Conservation (phyloP, 2,797 vertebrate genomes). For the Hephaestus fuliginosus region DNA sequence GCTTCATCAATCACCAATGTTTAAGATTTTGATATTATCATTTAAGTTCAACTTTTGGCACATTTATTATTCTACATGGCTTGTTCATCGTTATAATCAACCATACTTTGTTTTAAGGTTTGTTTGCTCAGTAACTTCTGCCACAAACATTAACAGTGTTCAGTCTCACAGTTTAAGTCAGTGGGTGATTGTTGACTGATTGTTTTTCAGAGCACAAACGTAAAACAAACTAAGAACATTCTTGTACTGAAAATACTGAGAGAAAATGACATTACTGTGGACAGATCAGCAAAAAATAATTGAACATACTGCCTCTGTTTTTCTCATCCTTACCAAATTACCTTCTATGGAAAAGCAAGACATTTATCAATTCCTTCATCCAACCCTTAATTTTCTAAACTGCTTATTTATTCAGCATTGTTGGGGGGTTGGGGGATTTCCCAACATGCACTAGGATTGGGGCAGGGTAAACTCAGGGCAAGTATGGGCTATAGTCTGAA, state of each 20-base stretch:
- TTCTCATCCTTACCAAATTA: background rate
- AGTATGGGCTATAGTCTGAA: background rate
- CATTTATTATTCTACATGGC: background rate
- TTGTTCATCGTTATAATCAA: background rate
- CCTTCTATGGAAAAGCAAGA: background rate
- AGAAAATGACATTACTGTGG: background rate
- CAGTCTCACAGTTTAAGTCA: background rate
- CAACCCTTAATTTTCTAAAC: background rate
- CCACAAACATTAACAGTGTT: background rate
- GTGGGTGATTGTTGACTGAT: background rate
- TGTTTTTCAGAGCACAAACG: background rate
- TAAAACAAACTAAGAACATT: background rate
- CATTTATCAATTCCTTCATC: background rate
- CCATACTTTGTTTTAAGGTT: background rate
- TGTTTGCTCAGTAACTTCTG: background rate
- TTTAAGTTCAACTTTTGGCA: background rate
- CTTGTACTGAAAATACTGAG: background rate
- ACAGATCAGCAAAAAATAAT: constrained; percentile 1
- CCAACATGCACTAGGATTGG: background rate
- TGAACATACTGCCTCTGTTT: background rate
- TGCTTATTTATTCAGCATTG: background rate
- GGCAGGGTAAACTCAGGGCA: background rate
- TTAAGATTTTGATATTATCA: too few species aligned
- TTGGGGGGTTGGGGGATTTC: background rate
- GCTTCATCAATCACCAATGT: background rate